Percentiles rank a stretch among this genome's conserved stretches.
phyloP scores from a whole-genome alignment of 2,797 vertebrate genomes.

The Sarcoramphus papa region DNA sequence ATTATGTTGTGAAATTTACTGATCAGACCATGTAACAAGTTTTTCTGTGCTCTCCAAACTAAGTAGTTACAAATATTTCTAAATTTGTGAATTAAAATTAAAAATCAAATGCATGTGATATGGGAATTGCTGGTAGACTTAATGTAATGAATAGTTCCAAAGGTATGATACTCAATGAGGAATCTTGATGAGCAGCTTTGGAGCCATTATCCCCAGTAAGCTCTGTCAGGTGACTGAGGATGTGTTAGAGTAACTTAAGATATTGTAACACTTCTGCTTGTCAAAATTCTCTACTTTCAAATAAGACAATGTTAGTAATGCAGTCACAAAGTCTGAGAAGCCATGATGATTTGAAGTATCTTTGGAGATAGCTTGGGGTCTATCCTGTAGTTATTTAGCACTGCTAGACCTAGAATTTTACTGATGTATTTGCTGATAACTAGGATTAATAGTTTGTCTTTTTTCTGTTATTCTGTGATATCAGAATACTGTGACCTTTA shows the following conservation, averaged over 20 bases:
- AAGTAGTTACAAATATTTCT: background rate
- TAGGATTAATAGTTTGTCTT: background rate
- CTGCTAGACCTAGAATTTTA: background rate
- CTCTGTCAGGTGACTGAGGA: background rate
- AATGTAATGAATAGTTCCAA: background rate
- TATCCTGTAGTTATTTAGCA: background rate
- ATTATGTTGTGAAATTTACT: background rate
- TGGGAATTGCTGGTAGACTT: background rate
- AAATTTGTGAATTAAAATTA: background rate
- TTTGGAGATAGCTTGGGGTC: background rate
- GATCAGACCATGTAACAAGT: background rate
- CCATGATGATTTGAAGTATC: background rate
- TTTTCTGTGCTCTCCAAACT: background rate
- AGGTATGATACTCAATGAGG: background rate
- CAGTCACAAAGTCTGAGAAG: background rate
- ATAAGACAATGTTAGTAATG: background rate
- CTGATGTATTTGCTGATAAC: background rate
- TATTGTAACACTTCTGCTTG: background rate
- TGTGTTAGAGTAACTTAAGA: background rate
- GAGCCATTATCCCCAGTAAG: background rate
- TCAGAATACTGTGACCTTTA: background rate
- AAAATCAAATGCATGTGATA: background rate
- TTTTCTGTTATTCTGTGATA: background rate
- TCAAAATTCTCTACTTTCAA: background rate
- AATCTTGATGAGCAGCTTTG: background rate